phyloP scores from a whole-genome alignment of 2,113 vertebrate species.

The Sturnus vulgaris region DNA sequence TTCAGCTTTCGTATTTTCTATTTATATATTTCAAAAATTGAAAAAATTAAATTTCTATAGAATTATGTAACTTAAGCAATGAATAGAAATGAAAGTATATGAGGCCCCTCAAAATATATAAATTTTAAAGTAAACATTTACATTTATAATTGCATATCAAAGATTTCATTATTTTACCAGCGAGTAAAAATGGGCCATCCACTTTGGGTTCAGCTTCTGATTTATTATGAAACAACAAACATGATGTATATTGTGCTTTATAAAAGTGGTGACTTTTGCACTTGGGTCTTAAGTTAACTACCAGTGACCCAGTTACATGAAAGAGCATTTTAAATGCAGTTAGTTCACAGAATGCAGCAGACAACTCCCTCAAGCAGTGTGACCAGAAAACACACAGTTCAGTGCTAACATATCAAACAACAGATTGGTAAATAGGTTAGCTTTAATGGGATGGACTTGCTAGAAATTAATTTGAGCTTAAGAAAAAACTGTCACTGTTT shows the following conservation, averaged over 20 bases:
- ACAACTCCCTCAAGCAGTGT: conserved; percentile 6
- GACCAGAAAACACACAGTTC: conserved; percentile 17
- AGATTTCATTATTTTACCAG: background rate
- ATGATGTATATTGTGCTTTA: background rate
- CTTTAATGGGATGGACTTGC: conserved; percentile 32
- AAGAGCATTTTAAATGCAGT: conserved; percentile 17
- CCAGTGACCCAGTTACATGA: conserved; percentile 26
- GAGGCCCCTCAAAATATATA: background rate
- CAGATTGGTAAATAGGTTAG: conserved; percentile 47
- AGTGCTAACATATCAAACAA: conserved; percentile 26
- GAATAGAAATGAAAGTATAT: background rate
- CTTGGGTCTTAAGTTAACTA: conserved; percentile 8
- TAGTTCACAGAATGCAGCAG: background rate
- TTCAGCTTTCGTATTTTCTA: background rate
- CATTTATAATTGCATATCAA: background rate
- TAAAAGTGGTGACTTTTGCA: background rate
- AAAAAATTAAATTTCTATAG: background rate
- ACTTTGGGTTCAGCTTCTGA: background rate
- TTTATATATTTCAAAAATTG: background rate
- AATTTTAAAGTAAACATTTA: background rate
- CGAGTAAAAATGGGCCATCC: background rate
- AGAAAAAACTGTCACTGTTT: conserved; percentile 14
- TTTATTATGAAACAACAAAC: background rate
- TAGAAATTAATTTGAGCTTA: conserved; percentile 8
- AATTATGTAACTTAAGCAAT: background rate